Evolutionary conservation across 2,888 invertebrate species (phyloP).

Genomic region (Acleris sparsana): DNA sequence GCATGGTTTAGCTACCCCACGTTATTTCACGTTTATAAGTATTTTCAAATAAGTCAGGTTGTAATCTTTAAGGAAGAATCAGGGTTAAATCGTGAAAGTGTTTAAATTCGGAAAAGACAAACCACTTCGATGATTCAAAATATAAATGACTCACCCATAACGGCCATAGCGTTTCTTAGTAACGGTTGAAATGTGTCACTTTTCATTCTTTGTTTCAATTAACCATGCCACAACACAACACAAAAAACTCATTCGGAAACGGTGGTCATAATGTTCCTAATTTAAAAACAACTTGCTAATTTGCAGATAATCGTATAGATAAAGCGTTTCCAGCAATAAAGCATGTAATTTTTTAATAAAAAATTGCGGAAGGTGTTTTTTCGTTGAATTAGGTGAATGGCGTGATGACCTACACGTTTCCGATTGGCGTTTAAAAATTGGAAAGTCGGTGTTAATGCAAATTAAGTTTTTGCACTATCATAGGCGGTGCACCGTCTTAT

Average conservation of each 20-base stretch:
- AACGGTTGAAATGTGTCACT: neutral
- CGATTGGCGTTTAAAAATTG: constrained; percentile 33
- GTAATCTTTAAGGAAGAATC: too few relatives aligned
- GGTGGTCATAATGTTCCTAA: too few relatives aligned
- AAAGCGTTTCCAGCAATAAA: too few relatives aligned
- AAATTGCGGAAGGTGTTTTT: neutral
- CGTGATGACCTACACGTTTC: constrained; percentile 36
- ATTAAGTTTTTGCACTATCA: constrained; percentile 24
- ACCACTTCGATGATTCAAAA: constrained; percentile 35
- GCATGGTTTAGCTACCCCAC: too few relatives aligned
- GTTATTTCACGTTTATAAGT: too few relatives aligned
- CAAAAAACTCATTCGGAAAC: too few relatives aligned
- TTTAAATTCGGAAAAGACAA: constrained; percentile 1
- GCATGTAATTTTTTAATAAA: too few relatives aligned
- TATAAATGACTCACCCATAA: constrained; percentile 24
- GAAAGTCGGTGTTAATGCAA: constrained; percentile 39
- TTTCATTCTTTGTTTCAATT: neutral
- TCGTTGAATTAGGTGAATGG: constrained; percentile 10
- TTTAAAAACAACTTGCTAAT: too few relatives aligned
- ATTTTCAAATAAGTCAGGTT: too few relatives aligned
- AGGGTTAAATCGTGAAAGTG: too few relatives aligned
- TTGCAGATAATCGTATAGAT: too few relatives aligned
- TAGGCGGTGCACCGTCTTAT: constrained; percentile 17
- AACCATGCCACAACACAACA: too few relatives aligned
- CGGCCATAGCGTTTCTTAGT: neutral